Evolutionary conservation across 2,797 vertebrate species (phyloP).

Genomic region (Pseudomugil gertrudae): DNA sequence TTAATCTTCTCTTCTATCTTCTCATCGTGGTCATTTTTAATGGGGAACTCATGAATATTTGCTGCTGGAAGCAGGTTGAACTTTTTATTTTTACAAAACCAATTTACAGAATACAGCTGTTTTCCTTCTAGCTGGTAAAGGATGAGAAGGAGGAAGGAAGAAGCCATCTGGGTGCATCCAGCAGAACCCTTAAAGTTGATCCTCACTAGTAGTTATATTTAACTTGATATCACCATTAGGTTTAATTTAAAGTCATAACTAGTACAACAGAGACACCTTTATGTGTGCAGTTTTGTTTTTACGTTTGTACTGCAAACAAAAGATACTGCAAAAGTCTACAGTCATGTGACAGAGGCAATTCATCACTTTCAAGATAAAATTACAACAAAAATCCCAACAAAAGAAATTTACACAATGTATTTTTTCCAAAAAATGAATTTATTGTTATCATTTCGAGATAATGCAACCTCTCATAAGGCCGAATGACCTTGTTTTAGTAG

Average conservation of each 20-base stretch:
- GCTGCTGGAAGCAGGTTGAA: too few species aligned
- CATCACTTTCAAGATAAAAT: neutral
- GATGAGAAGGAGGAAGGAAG: too few species aligned
- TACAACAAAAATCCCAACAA: neutral
- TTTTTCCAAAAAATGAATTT: constrained; percentile 35
- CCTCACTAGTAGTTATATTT: neutral
- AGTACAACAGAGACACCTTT: neutral
- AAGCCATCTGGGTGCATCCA: constrained; percentile 9
- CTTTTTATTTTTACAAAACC: too few species aligned
- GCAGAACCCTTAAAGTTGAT: neutral
- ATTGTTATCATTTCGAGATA: constrained; percentile 36
- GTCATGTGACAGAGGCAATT: too few species aligned
- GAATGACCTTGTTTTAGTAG: neutral
- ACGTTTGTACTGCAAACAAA: too few species aligned
- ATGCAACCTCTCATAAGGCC: neutral
- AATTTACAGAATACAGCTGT: too few species aligned
- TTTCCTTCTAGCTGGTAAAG: too few species aligned
- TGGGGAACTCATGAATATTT: too few species aligned
- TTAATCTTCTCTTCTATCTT: constrained; percentile 7
- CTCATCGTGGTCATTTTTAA: too few species aligned
- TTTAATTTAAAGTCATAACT: neutral
- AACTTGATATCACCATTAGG: neutral
- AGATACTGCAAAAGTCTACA: too few species aligned
- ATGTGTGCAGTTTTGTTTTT: too few species aligned
- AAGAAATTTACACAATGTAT: neutral